phyloP scores from a whole-genome alignment of 1,140 invertebrate genomes.

The Nilaparvata lugens region DNA sequence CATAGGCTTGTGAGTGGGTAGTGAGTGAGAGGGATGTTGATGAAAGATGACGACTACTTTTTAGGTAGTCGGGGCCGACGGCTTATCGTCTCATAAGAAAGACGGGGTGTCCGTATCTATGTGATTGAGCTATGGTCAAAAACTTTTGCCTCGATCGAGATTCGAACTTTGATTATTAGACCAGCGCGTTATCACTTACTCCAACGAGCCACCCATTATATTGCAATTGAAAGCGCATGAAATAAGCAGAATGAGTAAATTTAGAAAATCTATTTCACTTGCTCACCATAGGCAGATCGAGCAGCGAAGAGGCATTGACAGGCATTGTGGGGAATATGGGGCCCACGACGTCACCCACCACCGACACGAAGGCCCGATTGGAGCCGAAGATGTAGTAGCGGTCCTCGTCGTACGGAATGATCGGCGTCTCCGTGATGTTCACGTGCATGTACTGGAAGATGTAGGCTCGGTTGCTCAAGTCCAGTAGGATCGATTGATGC shows the following conservation, averaged over 20 bases:
- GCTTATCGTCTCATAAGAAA: too few species aligned
- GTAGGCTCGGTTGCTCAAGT: constrained; percentile 84
- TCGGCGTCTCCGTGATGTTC: constrained; percentile 82
- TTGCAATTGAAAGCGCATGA: too few species aligned
- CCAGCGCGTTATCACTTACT: too few species aligned
- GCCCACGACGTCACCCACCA: constrained; percentile 92
- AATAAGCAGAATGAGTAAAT: neutral
- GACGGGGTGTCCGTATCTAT: too few species aligned
- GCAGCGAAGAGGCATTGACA: constrained; percentile 70
- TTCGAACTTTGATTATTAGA: too few species aligned
- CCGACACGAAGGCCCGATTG: constrained; percentile 71
- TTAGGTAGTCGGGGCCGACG: too few species aligned
- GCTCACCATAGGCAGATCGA: constrained; percentile 68
- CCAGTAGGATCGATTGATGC: constrained; percentile 84
- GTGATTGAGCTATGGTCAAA: too few species aligned
- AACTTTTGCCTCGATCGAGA: too few species aligned
- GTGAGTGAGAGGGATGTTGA: too few species aligned
- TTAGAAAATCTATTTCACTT: neutral
- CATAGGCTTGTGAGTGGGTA: too few species aligned
- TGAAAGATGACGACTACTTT: too few species aligned
- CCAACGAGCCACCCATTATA: too few species aligned
- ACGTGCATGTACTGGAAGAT: constrained; percentile 92
- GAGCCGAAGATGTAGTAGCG: constrained; percentile 93
- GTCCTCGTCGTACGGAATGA: constrained; percentile 79
- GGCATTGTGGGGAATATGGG: constrained; percentile 90